These are phyloP conservation scores for Anastatus disparis DNA, from an alignment of 1,140 invertebrate genomes.

Conservation along the genomic window DNA sequence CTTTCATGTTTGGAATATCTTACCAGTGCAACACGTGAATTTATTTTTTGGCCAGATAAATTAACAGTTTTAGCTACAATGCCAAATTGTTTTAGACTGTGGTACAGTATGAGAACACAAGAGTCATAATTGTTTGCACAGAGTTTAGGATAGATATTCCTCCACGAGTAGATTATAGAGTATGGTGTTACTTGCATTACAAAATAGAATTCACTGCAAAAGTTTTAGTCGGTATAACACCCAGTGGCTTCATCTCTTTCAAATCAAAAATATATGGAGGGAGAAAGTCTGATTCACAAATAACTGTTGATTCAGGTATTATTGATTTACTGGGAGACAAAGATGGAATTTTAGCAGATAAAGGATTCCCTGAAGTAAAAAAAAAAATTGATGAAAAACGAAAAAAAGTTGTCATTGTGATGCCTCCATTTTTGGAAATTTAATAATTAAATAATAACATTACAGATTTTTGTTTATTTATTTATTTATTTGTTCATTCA, in stretches of 20 bases:
- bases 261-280: constrained; percentile 58
- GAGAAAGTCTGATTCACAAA: constrained; percentile 34
- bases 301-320: constrained; percentile 46
- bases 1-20: constrained; percentile 31
- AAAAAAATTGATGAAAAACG: constrained; percentile 35
- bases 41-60: constrained; percentile 46
- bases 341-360: constrained; percentile 61
- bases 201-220: constrained; percentile 58
- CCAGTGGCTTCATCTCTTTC: constrained; percentile 58
- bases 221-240: constrained; percentile 58
- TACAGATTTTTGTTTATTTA: too few relatives aligned
- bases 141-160: too few relatives aligned
- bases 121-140: constrained; percentile 57
- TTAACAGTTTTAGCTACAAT: constrained; percentile 41
- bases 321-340: constrained; percentile 56
- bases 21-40: constrained; percentile 35
- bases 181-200: constrained; percentile 60
- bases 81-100: constrained; percentile 49
- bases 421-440: constrained; percentile 52
- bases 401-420: constrained; percentile 45
- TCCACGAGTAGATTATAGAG: too few relatives aligned
- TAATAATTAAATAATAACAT: too few relatives aligned
- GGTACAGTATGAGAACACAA: constrained; percentile 54
- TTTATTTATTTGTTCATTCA: too few relatives aligned
- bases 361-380: constrained; percentile 58